Evolutionary conservation across 2,888 invertebrate genomes (phyloP), one percentile per base, ranked within the genome.

Genomic region (Stegana nigrithorax): DNA sequence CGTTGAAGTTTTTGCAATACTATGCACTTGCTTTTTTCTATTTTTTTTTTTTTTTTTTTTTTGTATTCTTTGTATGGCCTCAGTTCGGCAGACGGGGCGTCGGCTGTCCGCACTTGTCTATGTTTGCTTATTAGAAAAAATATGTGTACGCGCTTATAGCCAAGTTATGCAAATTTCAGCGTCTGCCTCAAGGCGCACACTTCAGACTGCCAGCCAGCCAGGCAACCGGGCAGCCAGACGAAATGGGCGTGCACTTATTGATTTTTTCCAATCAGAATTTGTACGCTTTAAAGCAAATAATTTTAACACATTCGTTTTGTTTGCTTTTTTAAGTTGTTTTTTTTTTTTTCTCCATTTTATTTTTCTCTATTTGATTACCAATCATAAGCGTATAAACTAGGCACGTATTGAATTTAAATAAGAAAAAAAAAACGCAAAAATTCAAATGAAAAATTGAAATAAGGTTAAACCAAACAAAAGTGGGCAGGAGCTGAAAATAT

Each of bases 11-110:
- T n/a, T n/a, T n/a, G n/a, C n/a, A n/a, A n/a, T n/a, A n/a, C n/a
- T n/a, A n/a, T n/a, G n/a, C n/a, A n/a, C n/a, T 75, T 66, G n/a
- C 70, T 76, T 76, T 36, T 71, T 36, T 36, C 25, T 29, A 5
- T 12, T 45, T 45, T 26, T 59, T 29, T 29, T 1, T 25, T 12
- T 14, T 4, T 42, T 42, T 42, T 23, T 12, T 10, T 47, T 23
- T 23, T n/a, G 17, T 59, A 19, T 39, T 25, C n/a, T 50, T 17
- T 21, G 19, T n/a, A n/a, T n/a, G n/a, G n/a, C n/a, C n/a, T n/a
- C n/a, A n/a, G n/a, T n/a, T n/a, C n/a, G n/a, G n/a, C n/a, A n/a
- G n/a, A n/a, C n/a, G n/a, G n/a, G n/a, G n/a, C n/a, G n/a, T n/a
- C n/a, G n/a, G n/a, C n/a, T n/a, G 36, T n/a, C 10, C 3, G 32